phyloP scores from a whole-genome alignment of 1,140 invertebrate species.

The Aphelinus atriplicis region DNA sequence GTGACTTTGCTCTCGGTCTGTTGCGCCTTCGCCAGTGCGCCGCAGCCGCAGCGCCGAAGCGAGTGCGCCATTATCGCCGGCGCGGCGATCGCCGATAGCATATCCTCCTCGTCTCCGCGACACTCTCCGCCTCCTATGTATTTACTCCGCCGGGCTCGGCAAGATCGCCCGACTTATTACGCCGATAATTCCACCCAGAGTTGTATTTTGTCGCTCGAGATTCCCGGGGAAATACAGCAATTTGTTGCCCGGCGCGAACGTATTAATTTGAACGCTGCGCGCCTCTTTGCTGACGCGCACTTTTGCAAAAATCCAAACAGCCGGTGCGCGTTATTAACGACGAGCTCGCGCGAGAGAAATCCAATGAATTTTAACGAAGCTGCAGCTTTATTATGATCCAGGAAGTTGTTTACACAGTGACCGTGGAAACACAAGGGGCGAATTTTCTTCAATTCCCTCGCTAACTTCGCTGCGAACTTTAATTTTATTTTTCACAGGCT shows the following conservation, averaged over 20 bases:
- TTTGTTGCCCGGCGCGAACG: constrained; percentile 3
- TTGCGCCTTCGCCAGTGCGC: too few species aligned
- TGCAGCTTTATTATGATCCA: constrained; percentile 5
- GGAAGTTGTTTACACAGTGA: too few species aligned
- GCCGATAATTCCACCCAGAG: constrained; percentile 25
- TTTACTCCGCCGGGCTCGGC: too few species aligned
- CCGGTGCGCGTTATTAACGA: constrained; percentile 17
- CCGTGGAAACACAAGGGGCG: too few species aligned
- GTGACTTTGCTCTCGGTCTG: too few species aligned
- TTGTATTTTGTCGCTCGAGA: constrained; percentile 27
- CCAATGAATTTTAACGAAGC: constrained; percentile 34
- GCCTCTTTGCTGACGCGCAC: neutral
- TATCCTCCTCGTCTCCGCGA: neutral
- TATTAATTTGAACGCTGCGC: constrained; percentile 16
- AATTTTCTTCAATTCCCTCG: neutral
- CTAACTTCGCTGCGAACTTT: neutral
- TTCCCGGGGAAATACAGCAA: constrained; percentile 16
- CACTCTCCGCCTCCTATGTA: neutral
- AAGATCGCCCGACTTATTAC: constrained; percentile 19
- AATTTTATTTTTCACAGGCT: too few species aligned
- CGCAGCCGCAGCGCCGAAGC: neutral
- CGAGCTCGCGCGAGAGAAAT: neutral
- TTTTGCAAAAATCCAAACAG: constrained; percentile 1
- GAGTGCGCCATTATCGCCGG: constrained; percentile 18
- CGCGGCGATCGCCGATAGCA: neutral